Percentiles rank a stretch among this genome's conserved stretches.
phyloP scores from a whole-genome alignment of 2,797 vertebrate species.

The Apogon talboti region DNA sequence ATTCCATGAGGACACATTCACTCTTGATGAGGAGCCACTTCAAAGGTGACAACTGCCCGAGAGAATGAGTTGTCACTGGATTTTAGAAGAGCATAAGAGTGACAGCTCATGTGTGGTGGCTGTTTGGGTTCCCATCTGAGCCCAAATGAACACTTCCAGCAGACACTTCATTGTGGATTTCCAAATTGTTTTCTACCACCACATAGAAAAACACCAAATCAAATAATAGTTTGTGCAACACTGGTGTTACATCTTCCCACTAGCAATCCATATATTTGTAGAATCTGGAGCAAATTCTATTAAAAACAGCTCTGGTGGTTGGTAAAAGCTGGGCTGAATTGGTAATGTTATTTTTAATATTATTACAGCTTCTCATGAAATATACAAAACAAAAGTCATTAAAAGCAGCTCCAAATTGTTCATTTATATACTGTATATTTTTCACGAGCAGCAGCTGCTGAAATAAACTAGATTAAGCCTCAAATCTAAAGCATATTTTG shows the following conservation, averaged over 20 bases:
- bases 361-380: slow-evolving; percentile 39
- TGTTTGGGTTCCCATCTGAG: slow-evolving; percentile 49
- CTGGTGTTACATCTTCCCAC: slow-evolving; percentile 24
- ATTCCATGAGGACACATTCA: slow-evolving; percentile 62
- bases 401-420: slow-evolving; percentile 25
- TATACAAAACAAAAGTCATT: slow-evolving; percentile 33
- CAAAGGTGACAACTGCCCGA: slow-evolving; percentile 66
- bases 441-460: neutral
- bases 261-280: slow-evolving; percentile 20
- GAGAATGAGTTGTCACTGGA: slow-evolving; percentile 67
- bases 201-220: slow-evolving; percentile 42
- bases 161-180: slow-evolving; percentile 45
- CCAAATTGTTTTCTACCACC: slow-evolving; percentile 33
- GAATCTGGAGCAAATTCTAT: slow-evolving; percentile 29
- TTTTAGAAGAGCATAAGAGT: slow-evolving; percentile 56
- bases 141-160: slow-evolving; percentile 58
- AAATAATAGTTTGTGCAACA: slow-evolving; percentile 44
- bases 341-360: slow-evolving; percentile 37
- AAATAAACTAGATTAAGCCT: slow-evolving; percentile 5
- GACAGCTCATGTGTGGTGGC: slow-evolving; percentile 53
- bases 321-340: slow-evolving; percentile 34
- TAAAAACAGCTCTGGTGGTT: slow-evolving; percentile 16
- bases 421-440: slow-evolving; percentile 11
- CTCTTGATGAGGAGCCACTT: slow-evolving; percentile 68
- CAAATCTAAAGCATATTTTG: neutral